Evolutionary conservation across 2,888 invertebrate species (phyloP).

Genomic region (Cryptus armator): DNA sequence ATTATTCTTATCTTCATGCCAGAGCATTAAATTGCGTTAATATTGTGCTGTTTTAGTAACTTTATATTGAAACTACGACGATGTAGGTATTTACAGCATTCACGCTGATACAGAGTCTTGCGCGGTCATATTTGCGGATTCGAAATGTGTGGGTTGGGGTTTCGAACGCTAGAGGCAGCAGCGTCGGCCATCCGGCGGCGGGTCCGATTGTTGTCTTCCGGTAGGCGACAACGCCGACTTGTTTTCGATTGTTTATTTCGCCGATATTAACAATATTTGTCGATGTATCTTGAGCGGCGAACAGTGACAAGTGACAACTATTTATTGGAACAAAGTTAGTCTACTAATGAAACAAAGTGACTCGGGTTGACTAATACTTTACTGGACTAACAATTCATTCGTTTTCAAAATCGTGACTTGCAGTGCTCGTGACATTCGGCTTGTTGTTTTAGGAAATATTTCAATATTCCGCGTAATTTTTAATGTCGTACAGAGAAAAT

Average conservation of each 20-base stretch:
- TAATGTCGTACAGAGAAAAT: too few species aligned
- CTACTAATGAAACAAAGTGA: too few species aligned
- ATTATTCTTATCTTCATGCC: not conserved
- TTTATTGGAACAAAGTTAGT: too few species aligned
- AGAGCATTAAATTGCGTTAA: not conserved
- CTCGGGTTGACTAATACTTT: not conserved
- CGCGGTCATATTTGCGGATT: not conserved
- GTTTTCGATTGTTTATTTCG: not conserved
- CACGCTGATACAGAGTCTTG: conserved; percentile 2
- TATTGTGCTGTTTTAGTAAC: not conserved
- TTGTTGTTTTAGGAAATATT: too few species aligned
- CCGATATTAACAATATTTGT: not conserved
- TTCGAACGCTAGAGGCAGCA: not conserved
- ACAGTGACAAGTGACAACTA: too few species aligned
- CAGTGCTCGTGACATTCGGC: too few species aligned
- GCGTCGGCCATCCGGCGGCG: not conserved
- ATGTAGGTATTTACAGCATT: conserved; percentile 1
- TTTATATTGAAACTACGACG: not conserved
- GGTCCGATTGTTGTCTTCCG: not conserved
- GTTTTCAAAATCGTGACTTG: too few species aligned
- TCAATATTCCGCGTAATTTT: too few species aligned
- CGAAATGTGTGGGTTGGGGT: not conserved
- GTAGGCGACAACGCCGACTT: not conserved
- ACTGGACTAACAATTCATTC: not conserved
- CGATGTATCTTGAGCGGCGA: too few species aligned